Evolutionary conservation across 2,113 vertebrate species (phyloP), one percentile per base, ranked within the genome.

Genomic region (Rhinopithecus roxellana): DNA sequence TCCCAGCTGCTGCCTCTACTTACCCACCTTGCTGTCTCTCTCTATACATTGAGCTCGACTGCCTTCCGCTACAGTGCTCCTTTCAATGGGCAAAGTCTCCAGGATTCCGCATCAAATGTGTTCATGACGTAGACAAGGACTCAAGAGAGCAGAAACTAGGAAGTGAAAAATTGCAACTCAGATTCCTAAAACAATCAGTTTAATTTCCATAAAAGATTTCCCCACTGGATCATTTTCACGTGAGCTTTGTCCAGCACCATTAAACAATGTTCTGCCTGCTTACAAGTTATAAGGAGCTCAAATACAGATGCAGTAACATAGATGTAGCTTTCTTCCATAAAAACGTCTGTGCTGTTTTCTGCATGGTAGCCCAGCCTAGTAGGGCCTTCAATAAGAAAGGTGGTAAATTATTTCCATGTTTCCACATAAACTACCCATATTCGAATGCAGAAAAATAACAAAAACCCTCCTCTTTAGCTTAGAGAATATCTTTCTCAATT

Each of bases 151-250:
- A 74, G 23, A 95, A 64, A 77, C 50, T 43, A 61, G 78, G 23
- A 72, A 40, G 35, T 59, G 67, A 95, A 88, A 89, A 90, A 78
- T 72, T 43, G 85, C 55, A 90, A 57, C 72, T 87, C 80, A 27
- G 52, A 61, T 84, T 88, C 25, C 88, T 95, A 84, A 98, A 96
- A 87, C 43, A 85, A 95, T 89, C 70, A 27, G 77, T 90, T 97
- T 55, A 0, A 35, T 79, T 91, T 91, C 90, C 69, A 67, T 92
- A 52, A 77, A 96, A 79, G 75, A 79, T 74, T 93, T 92, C 22
- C 90, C 96, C 67, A 30, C 75, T 13, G 43, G 85, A 83, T 90
- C 67, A 38, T 95, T 85, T 95, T 77, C 88, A 75, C 70, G 18
- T 50, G 88, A 80, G 92, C 77, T 90, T 81, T 38, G 70, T 70